These are phyloP conservation scores for Oreohelix idahoensis DNA, from an alignment of 1,140 invertebrate genomes.

Conservation along the genomic window DNA sequence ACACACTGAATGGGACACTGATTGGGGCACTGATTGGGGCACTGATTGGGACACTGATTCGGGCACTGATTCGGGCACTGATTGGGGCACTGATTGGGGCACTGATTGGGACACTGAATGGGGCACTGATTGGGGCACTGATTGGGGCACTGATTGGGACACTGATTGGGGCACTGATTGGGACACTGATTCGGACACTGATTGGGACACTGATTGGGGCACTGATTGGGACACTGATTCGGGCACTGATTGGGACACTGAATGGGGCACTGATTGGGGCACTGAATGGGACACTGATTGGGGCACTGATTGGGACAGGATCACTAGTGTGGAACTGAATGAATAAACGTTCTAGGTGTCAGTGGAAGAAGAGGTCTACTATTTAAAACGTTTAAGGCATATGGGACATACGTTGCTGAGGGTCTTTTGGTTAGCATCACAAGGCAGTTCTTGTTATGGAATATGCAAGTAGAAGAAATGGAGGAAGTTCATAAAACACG, in stretches of 20 bases:
- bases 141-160: neutral
- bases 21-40: too few species aligned
- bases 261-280: neutral
- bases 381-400: too few species aligned
- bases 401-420: too few species aligned
- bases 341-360: too few species aligned
- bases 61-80: neutral
- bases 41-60: too few species aligned
- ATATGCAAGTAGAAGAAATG: too few species aligned
- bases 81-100: neutral
- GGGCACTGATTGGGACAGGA: neutral
- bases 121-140: neutral
- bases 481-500: too few species aligned
- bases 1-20: too few species aligned
- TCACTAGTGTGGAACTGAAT: too few species aligned
- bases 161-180: conserved; percentile 4
- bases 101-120: neutral
- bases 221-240: neutral
- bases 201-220: neutral
- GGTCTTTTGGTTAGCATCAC: too few species aligned
- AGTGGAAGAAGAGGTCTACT: too few species aligned
- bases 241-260: neutral
- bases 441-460: too few species aligned
- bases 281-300: neutral
- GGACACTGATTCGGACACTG: neutral